These are phyloP conservation scores for Poicephalus gulielmi DNA, from an alignment of 2,113 vertebrate species.

Conservation along the genomic window DNA sequence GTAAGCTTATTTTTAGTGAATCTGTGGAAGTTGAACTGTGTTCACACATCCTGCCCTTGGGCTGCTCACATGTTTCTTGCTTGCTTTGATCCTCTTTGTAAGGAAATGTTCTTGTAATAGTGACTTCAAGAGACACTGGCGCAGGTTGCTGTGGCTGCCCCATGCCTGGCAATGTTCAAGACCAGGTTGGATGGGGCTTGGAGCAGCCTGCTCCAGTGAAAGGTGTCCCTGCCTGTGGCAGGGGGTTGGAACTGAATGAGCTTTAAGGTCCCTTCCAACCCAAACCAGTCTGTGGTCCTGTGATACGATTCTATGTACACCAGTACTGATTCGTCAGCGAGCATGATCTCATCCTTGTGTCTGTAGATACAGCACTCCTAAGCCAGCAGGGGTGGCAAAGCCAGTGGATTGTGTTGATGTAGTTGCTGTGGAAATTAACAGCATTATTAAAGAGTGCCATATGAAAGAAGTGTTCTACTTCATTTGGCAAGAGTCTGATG, in stretches of 20 bases:
- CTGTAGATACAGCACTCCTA: fast-evolving
- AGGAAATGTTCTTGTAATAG: background rate
- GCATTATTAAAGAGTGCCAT: background rate
- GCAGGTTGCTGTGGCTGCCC: background rate
- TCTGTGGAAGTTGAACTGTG: background rate
- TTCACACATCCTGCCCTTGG: background rate
- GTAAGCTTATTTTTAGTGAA: background rate
- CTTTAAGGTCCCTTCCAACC: background rate
- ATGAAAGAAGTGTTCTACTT: background rate
- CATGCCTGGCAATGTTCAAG: background rate
- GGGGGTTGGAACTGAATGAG: background rate
- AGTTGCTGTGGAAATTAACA: background rate
- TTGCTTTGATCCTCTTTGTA: background rate
- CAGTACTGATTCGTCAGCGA: background rate
- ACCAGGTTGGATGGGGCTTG: background rate
- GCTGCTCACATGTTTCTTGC: background rate
- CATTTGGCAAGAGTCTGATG: background rate
- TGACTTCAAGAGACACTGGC: background rate
- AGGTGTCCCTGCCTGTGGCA: background rate
- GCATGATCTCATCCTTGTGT: background rate
- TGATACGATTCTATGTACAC: background rate
- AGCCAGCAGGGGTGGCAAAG: background rate
- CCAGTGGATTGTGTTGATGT: background rate
- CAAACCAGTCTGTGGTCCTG: background rate
- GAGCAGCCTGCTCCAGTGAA: background rate